Evolutionary conservation across 1,140 invertebrate genomes (phyloP).

Genomic region (Asobara japonica): DNA sequence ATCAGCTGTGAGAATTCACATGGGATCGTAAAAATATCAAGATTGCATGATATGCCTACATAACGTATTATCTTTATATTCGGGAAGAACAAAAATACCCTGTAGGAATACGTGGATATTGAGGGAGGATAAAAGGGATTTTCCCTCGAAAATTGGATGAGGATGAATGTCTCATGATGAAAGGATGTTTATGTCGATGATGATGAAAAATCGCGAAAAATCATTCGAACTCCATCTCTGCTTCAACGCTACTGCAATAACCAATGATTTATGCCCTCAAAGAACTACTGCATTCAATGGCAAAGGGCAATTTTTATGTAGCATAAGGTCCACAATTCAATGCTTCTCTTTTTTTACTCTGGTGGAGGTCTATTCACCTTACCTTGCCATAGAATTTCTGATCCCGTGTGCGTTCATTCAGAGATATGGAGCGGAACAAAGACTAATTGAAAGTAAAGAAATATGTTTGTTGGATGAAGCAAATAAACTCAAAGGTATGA

Average conservation of each 20-base stretch:
- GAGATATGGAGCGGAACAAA: neutral
- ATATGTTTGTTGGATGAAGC: neutral
- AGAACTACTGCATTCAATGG: neutral
- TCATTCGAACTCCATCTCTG: neutral
- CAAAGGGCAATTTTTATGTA: neutral
- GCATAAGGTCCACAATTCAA: neutral
- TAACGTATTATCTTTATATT: neutral
- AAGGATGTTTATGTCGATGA: neutral
- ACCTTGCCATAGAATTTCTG: neutral
- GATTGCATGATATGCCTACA: conserved; percentile 6
- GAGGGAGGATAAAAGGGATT: neutral
- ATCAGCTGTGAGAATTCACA: neutral
- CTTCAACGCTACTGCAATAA: neutral
- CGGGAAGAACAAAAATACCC: neutral
- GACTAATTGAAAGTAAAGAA: neutral
- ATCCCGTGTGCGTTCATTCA: neutral
- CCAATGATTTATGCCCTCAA: neutral
- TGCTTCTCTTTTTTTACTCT: neutral
- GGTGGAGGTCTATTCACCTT: conserved; percentile 1
- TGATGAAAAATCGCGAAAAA: neutral
- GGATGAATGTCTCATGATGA: neutral
- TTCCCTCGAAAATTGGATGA: neutral
- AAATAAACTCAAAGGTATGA: neutral
- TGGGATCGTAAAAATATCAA: neutral
- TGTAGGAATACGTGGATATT: neutral